phyloP scores from a whole-genome alignment of 2,113 vertebrate genomes.

The Cnemophilus loriae region DNA sequence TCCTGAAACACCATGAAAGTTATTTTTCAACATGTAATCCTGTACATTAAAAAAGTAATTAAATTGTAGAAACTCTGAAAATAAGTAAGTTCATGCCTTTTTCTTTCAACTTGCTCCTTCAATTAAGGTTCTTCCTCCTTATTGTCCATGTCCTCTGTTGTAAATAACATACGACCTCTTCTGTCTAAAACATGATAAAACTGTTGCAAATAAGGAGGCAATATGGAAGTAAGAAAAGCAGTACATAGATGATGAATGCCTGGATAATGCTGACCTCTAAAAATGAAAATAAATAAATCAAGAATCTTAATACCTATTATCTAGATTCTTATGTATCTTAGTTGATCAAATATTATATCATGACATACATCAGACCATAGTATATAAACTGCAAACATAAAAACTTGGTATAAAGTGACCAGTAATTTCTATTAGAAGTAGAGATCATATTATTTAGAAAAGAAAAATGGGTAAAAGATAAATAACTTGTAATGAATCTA shows the following conservation, averaged over 20 bases:
- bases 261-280: conserved; percentile 33
- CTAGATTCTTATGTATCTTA: not conserved
- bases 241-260: conserved; percentile 60
- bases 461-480: not conserved
- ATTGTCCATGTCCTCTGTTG: not conserved
- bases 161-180: conserved; percentile 31
- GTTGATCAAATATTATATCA: not conserved
- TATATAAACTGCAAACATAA: not conserved
- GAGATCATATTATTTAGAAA: not conserved
- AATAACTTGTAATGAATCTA: not conserved
- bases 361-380: not conserved
- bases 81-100: conserved; percentile 11
- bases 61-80: not conserved
- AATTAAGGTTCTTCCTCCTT: conserved; percentile 2
- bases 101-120: not conserved
- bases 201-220: conserved; percentile 64
- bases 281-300: not conserved
- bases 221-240: conserved; percentile 22
- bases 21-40: not conserved
- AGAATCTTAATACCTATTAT: not conserved
- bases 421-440: not conserved
- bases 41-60: not conserved
- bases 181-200: conserved; percentile 60
- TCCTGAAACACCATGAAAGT: not conserved
- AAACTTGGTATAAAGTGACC: not conserved